phyloP scores from a whole-genome alignment of 2,797 vertebrate species.

The Danio kyathit region DNA sequence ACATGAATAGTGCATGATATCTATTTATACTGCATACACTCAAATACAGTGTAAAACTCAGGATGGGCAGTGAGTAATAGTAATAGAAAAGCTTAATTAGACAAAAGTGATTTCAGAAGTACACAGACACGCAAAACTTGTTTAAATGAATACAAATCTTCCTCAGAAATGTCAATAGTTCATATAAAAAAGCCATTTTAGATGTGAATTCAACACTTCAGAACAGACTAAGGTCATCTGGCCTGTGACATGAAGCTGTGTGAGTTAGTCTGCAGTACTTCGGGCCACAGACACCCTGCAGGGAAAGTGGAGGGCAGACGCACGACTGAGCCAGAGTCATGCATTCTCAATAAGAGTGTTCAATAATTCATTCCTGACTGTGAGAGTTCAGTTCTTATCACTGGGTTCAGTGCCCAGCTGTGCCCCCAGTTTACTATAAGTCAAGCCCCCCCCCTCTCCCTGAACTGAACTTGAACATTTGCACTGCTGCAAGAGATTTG shows the following conservation, averaged over 20 bases:
- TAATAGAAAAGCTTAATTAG: neutral
- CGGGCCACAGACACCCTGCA: slow-evolving; percentile 27
- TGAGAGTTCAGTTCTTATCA: slow-evolving; percentile 45
- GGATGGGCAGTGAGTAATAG: neutral
- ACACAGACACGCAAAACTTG: neutral
- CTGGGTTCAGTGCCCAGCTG: slow-evolving; percentile 40
- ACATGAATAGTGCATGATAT: neutral
- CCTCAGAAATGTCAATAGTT: neutral
- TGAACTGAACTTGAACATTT: slow-evolving; percentile 24
- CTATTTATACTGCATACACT: neutral
- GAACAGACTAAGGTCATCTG: neutral
- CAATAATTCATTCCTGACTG: slow-evolving; percentile 62
- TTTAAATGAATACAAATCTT: neutral
- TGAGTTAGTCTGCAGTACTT: slow-evolving; percentile 8
- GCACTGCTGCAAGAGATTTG: neutral
- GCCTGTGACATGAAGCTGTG: neutral
- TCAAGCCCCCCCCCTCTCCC: neutral
- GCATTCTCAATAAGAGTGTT: slow-evolving; percentile 54
- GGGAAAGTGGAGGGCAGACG: slow-evolving; percentile 43
- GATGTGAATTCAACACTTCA: neutral
- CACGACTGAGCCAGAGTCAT: slow-evolving; percentile 50
- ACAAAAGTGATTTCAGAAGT: neutral
- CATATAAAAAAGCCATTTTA: neutral
- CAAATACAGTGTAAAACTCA: neutral
- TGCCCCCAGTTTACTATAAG: neutral